phyloP scores from a whole-genome alignment of 2,113 vertebrate genomes.

The Cygnus atratus region DNA sequence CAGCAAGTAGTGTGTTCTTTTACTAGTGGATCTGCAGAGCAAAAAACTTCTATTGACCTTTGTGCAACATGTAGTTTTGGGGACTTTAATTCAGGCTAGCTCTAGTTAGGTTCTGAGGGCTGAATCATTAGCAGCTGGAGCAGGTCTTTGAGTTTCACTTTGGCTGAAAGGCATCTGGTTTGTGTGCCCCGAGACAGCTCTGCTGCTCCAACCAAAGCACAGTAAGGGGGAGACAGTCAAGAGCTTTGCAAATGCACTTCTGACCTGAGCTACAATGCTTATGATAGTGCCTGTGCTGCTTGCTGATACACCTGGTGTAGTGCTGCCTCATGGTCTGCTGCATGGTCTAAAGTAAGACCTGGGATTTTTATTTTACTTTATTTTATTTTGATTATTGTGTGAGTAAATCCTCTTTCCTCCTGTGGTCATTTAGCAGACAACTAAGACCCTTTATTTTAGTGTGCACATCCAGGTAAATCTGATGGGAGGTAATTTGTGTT shows the following conservation, averaged over 20 bases:
- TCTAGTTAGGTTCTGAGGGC: background rate
- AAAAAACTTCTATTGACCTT: background rate
- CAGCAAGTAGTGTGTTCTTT: background rate
- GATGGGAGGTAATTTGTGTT: background rate
- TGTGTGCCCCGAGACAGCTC: background rate
- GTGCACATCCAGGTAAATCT: background rate
- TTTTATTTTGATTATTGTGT: background rate
- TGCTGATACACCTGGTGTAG: background rate
- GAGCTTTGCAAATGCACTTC: background rate
- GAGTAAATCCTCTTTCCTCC: background rate
- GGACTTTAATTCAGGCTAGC: background rate
- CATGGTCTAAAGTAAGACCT: background rate
- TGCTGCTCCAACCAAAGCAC: background rate
- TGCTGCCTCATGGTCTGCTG: background rate
- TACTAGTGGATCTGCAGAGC: background rate
- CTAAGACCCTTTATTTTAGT: background rate
- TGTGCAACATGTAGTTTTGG: background rate
- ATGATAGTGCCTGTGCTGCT: background rate
- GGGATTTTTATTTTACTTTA: background rate
- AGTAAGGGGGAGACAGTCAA: background rate
- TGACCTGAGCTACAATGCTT: background rate
- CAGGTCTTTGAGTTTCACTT: background rate
- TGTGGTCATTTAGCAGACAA: background rate
- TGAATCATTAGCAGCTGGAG: background rate
- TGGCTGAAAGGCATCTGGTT: background rate